Conservation (phyloP, 2,888 invertebrate genomes). For the Lasius fuliginosus region DNA sequence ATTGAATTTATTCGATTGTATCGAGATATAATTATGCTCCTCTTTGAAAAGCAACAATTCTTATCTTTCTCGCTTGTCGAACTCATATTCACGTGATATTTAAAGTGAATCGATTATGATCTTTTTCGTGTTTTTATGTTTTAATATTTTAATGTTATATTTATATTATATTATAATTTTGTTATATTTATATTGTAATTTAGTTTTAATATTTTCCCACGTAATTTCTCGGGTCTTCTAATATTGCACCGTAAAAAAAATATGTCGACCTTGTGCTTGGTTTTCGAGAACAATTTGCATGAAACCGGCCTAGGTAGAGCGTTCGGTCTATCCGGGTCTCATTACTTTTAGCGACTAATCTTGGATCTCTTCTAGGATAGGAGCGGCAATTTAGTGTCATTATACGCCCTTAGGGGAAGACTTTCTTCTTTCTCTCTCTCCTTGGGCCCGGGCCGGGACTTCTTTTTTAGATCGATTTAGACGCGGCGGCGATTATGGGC, state of each 20-base stretch:
- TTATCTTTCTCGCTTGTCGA: not conserved
- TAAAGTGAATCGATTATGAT: constrained; percentile 1
- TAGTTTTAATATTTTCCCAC: not conserved
- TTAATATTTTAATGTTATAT: too few relatives aligned
- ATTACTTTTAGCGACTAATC: constrained; percentile 74
- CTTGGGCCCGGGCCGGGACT: constrained; percentile 69
- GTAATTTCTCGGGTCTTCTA: constrained; percentile 5
- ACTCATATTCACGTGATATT: not conserved
- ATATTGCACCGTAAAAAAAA: constrained; percentile 40
- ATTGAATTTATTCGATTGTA: constrained; percentile 25
- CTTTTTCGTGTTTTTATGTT: not conserved
- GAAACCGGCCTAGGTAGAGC: constrained; percentile 77
- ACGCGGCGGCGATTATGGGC: constrained; percentile 69
- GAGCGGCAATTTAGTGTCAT: constrained; percentile 84
- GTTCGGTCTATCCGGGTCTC: constrained; percentile 71
- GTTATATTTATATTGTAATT: too few relatives aligned
- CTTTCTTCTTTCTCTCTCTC: constrained; percentile 55
- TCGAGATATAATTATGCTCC: constrained; percentile 1
- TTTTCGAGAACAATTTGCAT: constrained; percentile 78
- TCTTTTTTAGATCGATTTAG: constrained; percentile 80
- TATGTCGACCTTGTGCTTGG: constrained; percentile 67
- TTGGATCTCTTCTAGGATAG: constrained; percentile 75
- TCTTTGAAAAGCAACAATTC: not conserved
- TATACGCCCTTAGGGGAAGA: constrained; percentile 80
- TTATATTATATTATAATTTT: too few relatives aligned